Base-by-base conservation (phyloP, 2,113 vertebrate genomes). In the Beaufortia kweichowensis region DNA sequence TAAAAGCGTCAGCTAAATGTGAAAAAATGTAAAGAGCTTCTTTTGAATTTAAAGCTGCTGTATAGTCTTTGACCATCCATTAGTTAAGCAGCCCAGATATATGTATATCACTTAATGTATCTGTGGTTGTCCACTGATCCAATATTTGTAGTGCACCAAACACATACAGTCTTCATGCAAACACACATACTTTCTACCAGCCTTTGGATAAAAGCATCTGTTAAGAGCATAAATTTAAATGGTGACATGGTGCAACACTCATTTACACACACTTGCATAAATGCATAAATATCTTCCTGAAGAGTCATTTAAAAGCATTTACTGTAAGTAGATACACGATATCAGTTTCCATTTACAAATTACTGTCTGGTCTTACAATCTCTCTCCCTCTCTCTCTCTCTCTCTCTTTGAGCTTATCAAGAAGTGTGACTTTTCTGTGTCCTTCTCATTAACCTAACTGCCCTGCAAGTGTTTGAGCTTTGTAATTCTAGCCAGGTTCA, bases 401-500 rank as follows among this genome's bases (percentile, higher is more conserved):
- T 5, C 8, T 35, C 8, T 35, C 33, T 35, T 8, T 35, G 33
- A 35, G 33, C 10, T 39, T 39, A 39, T 39, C 6, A 9, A 39
- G 35, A 3, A 39, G 6, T 39, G 35, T 35, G 33, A 35, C 35
- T 7, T 39, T 39, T 39, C 35, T 39, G 35, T 84, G 78, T 90
- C 84, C 86, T 85, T 84, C 87, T 90, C 86, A 90, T 92, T 92
- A 92, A 91, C 91, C 90, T 81, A 78, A 23, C 43, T 76, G 87
- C 84, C 90, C 90, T 87, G 86, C 87, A n/a, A n/a, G n/a, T n/a
- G n/a, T n/a, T n/a, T n/a, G n/a, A n/a, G n/a, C n/a, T n/a, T n/a
- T n/a, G n/a, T 89, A 85, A 91, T 89, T 89, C 88, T 85, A 87
- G 88, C 88, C 88, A 81, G 84, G 82, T 89, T 89, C 90, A 85